These are phyloP conservation scores for Lithobates pipiens DNA, from an alignment of 2,797 vertebrate species.

Conservation along the genomic window DNA sequence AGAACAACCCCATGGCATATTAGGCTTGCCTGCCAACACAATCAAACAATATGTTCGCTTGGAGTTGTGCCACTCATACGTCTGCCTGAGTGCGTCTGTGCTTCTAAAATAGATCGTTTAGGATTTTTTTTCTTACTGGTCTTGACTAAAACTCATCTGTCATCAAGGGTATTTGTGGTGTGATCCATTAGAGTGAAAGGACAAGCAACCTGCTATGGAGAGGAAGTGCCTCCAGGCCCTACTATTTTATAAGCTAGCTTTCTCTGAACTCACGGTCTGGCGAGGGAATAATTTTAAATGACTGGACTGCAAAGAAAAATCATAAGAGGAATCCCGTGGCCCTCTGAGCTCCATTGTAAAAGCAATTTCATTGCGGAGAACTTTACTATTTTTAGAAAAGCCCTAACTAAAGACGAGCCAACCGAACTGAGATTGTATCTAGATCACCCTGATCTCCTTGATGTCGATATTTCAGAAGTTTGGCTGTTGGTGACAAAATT, in stretches of 20 bases:
- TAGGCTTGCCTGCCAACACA: conserved; percentile 49
- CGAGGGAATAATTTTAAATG: background rate
- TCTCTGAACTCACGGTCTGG: background rate
- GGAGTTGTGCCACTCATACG: conserved; percentile 35
- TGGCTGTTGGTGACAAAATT: no score
- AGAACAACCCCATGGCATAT: conserved; percentile 54
- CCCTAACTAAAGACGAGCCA: no score
- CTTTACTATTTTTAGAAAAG: no score
- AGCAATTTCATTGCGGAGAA: no score
- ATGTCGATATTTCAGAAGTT: no score
- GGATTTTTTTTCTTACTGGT: conserved; percentile 18
- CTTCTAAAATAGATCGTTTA: conserved; percentile 38
- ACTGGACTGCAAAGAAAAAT: background rate
- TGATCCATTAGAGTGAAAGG: conserved; percentile 11
- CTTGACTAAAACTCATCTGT: background rate
- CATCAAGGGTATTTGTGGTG: background rate
- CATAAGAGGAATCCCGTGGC: no score
- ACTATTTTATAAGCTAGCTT: background rate
- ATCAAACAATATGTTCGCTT: conserved; percentile 57
- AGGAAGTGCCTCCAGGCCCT: conserved; percentile 1
- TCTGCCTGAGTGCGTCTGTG: conserved; percentile 35
- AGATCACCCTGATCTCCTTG: no score
- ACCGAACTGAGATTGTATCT: no score
- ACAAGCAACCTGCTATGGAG: background rate
- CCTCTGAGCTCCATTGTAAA: no score